Evolutionary conservation across 2,797 vertebrate species (phyloP).

Genomic region (Sarcophilus harrisii): DNA sequence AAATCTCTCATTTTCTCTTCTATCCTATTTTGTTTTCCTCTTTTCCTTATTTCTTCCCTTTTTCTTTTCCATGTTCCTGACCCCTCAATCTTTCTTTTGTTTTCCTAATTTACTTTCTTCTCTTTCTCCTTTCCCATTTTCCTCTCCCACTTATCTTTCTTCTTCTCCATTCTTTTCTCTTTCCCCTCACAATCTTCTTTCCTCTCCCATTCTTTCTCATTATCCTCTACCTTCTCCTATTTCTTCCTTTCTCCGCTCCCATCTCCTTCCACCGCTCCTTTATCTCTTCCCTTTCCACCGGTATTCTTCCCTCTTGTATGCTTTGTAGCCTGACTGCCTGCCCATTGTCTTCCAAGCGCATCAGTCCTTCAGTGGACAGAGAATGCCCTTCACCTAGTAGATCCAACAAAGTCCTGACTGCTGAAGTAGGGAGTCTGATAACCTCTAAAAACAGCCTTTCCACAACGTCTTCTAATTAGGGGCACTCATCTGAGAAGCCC

Average conservation of each 20-base stretch:
- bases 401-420: background rate
- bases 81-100: background rate
- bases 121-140: constrained; percentile 12
- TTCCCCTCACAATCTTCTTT: background rate
- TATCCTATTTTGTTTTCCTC: background rate
- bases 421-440: background rate
- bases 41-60: background rate
- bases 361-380: background rate
- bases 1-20: background rate
- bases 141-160: background rate
- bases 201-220: background rate
- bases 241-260: background rate
- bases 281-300: background rate
- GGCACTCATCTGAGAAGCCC: background rate
- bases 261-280: background rate
- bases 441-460: constrained; percentile 13
- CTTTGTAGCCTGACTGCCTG: too few relatives aligned
- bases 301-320: background rate
- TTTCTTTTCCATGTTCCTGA: background rate
- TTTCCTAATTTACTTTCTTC: background rate
- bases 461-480: background rate
- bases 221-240: background rate
- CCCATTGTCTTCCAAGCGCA: background rate
- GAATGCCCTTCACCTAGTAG: constrained; percentile 35
- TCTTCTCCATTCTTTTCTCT: background rate